phyloP scores from a whole-genome alignment of 2,888 invertebrate genomes.

The Urechis unicinctus region DNA sequence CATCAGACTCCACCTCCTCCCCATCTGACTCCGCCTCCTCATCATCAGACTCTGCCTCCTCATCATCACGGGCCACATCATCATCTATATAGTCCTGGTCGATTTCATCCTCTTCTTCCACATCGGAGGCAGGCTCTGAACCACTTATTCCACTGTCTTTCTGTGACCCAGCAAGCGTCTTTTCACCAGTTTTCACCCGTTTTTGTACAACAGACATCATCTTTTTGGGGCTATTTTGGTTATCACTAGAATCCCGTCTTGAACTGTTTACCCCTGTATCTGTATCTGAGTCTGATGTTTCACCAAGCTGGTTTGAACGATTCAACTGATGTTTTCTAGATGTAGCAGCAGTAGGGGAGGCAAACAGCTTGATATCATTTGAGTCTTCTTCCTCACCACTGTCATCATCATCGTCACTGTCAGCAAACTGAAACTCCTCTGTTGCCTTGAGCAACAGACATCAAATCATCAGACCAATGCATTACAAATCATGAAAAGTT shows the following conservation, averaged over 20 bases:
- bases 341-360: too few species aligned
- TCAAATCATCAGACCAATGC: neutral
- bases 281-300: too few species aligned
- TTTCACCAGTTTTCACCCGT: too few species aligned
- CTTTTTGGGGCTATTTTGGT: too few species aligned
- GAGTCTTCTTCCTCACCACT: too few species aligned
- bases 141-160: neutral
- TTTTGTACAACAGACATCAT: too few species aligned
- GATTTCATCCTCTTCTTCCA: slow-evolving; percentile 29
- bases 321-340: too few species aligned
- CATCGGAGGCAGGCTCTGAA: slow-evolving; percentile 20
- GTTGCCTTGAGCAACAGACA: neutral
- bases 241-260: too few species aligned
- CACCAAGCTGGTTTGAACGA: too few species aligned
- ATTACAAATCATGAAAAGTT: neutral
- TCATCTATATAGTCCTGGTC: slow-evolving; percentile 11
- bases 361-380: too few species aligned
- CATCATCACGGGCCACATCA: slow-evolving; percentile 15
- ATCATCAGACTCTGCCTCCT: slow-evolving; percentile 4
- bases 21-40: slow-evolving; percentile 4
- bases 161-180: neutral
- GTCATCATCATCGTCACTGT: slow-evolving; percentile 21
- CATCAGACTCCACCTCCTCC: slow-evolving; percentile 5
- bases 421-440: slow-evolving; percentile 21
- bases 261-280: too few species aligned